Evolutionary conservation across 2,113 vertebrate species (phyloP).

Genomic region (Urocolius indicus): DNA sequence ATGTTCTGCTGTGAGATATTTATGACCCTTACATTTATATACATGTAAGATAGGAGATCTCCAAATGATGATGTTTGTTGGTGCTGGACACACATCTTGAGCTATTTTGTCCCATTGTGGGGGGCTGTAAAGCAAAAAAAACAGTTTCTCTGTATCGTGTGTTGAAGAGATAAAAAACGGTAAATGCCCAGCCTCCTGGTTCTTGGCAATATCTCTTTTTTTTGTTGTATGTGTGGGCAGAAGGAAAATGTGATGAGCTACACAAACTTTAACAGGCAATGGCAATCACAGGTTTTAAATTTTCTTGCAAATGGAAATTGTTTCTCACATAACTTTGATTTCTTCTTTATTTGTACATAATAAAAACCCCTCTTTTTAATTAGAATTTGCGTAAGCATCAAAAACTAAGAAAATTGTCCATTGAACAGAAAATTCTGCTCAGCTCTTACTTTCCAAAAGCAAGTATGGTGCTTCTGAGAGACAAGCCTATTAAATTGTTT

Average conservation of each 20-base stretch:
- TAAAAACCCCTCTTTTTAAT: background rate
- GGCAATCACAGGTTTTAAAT: background rate
- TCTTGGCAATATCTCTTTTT: background rate
- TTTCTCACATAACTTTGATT: background rate
- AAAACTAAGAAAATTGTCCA: background rate
- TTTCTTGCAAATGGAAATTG: background rate
- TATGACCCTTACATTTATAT: background rate
- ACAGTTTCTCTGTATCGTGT: rapidly evolving
- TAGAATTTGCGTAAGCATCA: background rate
- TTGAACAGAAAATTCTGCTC: background rate
- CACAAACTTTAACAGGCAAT: background rate
- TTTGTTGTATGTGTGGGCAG: background rate
- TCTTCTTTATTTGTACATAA: background rate
- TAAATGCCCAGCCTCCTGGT: background rate
- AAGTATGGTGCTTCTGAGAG: background rate
- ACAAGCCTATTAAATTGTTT: background rate
- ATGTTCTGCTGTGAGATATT: background rate
- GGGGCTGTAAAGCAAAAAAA: background rate
- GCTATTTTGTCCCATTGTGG: background rate
- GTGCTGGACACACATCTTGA: background rate
- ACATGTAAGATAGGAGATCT: background rate
- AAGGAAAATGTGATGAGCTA: background rate
- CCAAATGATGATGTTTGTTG: background rate
- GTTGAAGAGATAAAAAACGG: background rate
- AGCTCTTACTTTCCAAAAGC: background rate